Conservation (phyloP, 2,888 invertebrate species). For the Spicauda simplicius region DNA sequence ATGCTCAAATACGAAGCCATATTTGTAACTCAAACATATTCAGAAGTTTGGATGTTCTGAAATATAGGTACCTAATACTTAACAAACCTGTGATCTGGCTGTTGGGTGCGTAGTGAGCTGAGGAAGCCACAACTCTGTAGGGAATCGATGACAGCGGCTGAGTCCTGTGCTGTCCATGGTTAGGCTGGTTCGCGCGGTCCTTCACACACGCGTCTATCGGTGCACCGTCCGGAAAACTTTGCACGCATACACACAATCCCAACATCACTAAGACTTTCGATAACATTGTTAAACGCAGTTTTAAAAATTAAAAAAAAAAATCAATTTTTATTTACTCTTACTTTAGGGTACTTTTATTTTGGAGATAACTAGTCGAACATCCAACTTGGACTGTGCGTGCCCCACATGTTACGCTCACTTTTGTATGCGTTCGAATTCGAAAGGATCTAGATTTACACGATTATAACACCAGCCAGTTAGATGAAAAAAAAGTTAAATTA, state of each 20-base stretch:
- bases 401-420: conserved; percentile 66
- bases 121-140: conserved; percentile 88
- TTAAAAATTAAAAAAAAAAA: no score
- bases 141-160: conserved; percentile 87
- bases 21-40: no score
- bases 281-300: conserved; percentile 52
- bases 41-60: no score
- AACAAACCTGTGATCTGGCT: conserved; percentile 87
- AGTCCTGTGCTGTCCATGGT: conserved; percentile 90
- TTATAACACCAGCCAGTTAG: conserved; percentile 47
- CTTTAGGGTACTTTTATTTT: no score
- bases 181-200: conserved; percentile 89
- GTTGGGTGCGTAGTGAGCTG: conserved; percentile 87
- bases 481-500: neutral
- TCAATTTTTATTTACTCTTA: no score
- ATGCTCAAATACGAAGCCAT: no score
- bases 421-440: conserved; percentile 76
- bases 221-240: conserved; percentile 91
- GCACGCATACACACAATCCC: conserved; percentile 62
- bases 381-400: conserved; percentile 64
- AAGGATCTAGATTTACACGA: conserved; percentile 76
- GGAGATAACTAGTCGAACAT: conserved; percentile 53
- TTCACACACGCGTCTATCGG: conserved; percentile 93
- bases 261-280: conserved; percentile 57
- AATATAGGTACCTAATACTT: neutral